Evolutionary conservation across 1,140 invertebrate genomes (phyloP).

Genomic region (Bombus terrestris): DNA sequence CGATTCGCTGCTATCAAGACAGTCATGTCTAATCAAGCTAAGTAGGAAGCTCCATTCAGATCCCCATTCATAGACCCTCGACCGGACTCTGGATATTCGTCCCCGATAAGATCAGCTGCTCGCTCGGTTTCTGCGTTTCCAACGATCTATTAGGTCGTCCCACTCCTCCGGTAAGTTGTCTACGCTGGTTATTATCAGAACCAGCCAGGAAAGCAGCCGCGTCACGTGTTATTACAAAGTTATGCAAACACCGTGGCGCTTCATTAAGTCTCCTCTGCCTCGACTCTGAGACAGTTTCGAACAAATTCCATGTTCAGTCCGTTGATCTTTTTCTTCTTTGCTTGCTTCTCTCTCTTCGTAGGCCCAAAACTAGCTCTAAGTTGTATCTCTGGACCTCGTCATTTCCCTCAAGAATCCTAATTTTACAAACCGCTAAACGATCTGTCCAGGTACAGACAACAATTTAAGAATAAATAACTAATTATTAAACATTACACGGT

Average conservation of each 20-base stretch:
- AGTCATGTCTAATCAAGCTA: constrained; percentile 42
- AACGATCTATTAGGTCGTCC: neutral
- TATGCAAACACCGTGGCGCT: constrained; percentile 20
- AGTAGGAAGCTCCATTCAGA: constrained; percentile 56
- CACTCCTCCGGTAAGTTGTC: neutral
- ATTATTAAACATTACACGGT: no score
- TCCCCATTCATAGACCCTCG: constrained; percentile 71
- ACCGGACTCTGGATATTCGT: neutral
- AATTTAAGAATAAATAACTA: no score
- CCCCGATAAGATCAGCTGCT: constrained; percentile 14
- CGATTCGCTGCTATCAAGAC: neutral
- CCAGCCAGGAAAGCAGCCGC: constrained; percentile 14
- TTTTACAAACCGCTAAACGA: no score
- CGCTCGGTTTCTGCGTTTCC: constrained; percentile 5
- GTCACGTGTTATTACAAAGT: constrained; percentile 43
- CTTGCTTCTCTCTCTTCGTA: no score
- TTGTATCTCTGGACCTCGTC: no score
- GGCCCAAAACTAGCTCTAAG: no score
- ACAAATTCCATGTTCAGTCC: no score
- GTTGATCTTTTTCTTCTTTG: no score
- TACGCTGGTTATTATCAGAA: constrained; percentile 41
- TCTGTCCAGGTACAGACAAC: no score
- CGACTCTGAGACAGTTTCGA: no score
- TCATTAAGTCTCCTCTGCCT: neutral
- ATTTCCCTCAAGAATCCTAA: no score